Percentiles rank a stretch among this genome's conserved stretches.
These are phyloP conservation scores for Syrista parreyssii DNA, from an alignment of 2,888 invertebrate genomes.

Conservation along the genomic window DNA sequence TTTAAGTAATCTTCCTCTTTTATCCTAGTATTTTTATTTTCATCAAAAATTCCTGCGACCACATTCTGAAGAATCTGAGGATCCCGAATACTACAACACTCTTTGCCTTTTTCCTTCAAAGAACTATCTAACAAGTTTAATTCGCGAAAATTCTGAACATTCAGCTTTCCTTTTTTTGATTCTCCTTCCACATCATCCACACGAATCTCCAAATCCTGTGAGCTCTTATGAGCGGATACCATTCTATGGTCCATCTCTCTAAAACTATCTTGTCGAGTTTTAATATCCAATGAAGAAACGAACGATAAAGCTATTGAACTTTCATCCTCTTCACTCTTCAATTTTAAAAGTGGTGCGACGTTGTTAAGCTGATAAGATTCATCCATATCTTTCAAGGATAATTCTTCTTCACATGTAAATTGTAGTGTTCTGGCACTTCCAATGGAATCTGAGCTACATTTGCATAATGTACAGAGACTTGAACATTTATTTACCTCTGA, in stretches of 20 bases:
- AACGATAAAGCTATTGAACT: background rate
- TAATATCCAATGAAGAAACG: background rate
- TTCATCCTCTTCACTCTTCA: background rate
- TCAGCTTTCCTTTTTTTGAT: background rate
- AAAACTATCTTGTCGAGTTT: background rate
- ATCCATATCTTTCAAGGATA: background rate
- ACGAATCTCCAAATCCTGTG: background rate
- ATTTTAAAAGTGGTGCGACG: background rate
- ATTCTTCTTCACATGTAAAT: background rate
- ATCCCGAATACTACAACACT: background rate
- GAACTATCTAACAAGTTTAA: background rate
- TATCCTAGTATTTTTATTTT: background rate
- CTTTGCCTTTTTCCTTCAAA: background rate
- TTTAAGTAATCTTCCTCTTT: background rate
- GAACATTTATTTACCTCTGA: background rate
- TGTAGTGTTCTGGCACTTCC: background rate
- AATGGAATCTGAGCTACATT: background rate
- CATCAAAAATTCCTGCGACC: background rate
- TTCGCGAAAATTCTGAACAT: background rate
- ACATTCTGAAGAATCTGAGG: background rate
- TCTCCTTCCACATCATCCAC: background rate
- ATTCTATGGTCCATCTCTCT: background rate
- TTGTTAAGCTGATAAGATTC: background rate
- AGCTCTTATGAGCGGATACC: background rate
- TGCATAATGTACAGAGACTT: background rate